These are phyloP conservation scores for Folsomia manolachei DNA, from an alignment of 2,888 invertebrate species.

Conservation along the genomic window DNA sequence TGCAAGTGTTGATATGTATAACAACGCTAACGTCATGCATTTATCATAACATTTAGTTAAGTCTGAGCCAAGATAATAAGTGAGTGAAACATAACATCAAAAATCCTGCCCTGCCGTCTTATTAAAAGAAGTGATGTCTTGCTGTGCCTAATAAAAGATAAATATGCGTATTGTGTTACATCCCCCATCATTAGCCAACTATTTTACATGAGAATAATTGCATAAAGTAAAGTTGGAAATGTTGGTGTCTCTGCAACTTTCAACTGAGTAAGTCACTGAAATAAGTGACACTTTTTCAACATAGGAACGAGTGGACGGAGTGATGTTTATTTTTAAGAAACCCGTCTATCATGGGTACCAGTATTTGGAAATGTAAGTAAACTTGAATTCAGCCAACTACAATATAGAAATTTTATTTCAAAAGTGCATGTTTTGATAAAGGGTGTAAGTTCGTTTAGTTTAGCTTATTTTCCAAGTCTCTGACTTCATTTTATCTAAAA, in stretches of 20 bases:
- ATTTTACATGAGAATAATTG: background rate
- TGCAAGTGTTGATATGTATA: no score
- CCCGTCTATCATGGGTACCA: slow-evolving; percentile 78
- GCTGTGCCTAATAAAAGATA: background rate
- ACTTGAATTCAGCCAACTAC: no score
- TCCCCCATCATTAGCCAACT: background rate
- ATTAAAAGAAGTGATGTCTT: no score
- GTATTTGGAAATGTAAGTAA: slow-evolving; percentile 77
- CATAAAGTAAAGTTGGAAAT: no score
- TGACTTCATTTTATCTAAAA: background rate
- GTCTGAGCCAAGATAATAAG: no score
- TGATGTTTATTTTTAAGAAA: slow-evolving; percentile 71
- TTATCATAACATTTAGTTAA: no score
- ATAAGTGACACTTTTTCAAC: slow-evolving; percentile 6
- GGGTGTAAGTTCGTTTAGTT: background rate
- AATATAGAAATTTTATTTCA: background rate
- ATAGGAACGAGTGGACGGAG: slow-evolving; percentile 74
- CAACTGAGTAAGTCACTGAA: background rate
- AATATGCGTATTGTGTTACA: background rate
- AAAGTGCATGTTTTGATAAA: background rate
- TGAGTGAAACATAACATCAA: no score
- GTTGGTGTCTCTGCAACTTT: background rate
- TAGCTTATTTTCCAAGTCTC: background rate
- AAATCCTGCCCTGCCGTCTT: no score
- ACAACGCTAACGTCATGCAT: no score